These are phyloP conservation scores for Drosophila lacertosa DNA, from an alignment of 1,140 invertebrate species.

Conservation along the genomic window DNA sequence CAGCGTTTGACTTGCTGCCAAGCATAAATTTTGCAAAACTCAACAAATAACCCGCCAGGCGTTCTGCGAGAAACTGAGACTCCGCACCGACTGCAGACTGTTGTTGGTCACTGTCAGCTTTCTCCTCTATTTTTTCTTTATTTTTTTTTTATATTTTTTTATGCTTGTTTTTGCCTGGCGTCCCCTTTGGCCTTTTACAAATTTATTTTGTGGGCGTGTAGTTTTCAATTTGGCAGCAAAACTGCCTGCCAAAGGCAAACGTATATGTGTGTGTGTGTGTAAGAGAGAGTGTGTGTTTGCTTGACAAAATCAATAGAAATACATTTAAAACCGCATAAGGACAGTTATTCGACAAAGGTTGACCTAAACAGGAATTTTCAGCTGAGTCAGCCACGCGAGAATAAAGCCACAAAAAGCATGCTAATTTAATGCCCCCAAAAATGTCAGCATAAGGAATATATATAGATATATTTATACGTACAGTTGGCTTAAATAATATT, in stretches of 20 bases:
- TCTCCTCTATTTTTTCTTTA: not conserved
- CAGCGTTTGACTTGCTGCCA: conserved; percentile 77
- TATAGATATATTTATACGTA: not conserved
- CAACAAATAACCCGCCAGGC: conserved; percentile 69
- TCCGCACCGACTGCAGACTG: conserved; percentile 15
- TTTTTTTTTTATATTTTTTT: not conserved
- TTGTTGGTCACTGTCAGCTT: conserved; percentile 65
- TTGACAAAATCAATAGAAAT: conserved; percentile 71
- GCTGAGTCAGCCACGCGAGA: conserved; percentile 33
- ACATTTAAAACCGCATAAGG: conserved; percentile 66
- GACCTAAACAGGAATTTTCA: conserved; percentile 27
- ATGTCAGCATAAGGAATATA: not conserved
- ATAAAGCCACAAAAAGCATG: conserved; percentile 19
- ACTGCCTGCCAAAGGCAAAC: conserved; percentile 61
- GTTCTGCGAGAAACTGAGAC: conserved; percentile 4
- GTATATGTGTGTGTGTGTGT: not conserved
- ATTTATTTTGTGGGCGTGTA: conserved; percentile 78
- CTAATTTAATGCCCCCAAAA: conserved; percentile 20
- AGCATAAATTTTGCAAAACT: conserved; percentile 79
- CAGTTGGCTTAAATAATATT: no score
- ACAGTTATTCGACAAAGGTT: conserved; percentile 56
- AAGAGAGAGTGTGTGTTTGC: conserved; percentile 23
- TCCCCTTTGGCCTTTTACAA: conserved; percentile 48
- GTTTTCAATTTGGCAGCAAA: conserved; percentile 75
- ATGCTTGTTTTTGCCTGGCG: conserved; percentile 3